phyloP scores from a whole-genome alignment of 2,888 invertebrate genomes.

The Lysandra bellargus region DNA sequence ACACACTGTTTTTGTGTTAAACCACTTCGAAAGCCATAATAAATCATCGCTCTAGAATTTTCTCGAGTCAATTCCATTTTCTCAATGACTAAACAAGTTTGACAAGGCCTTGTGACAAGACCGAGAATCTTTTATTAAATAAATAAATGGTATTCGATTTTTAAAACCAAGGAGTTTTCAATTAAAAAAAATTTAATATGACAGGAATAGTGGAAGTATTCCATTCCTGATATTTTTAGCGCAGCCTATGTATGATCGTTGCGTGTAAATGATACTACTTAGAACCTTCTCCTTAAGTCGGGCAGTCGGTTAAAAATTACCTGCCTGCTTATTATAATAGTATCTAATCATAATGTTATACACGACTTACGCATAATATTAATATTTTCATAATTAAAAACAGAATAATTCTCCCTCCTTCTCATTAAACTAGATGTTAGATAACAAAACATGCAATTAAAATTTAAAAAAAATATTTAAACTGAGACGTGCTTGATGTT shows the following conservation, averaged over 20 bases:
- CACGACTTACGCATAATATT: background rate
- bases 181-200: too few species aligned
- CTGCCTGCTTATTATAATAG: background rate
- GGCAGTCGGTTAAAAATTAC: background rate
- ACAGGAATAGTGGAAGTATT: too few species aligned
- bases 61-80: too few species aligned
- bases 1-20: too few species aligned
- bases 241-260: background rate
- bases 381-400: conserved; percentile 9
- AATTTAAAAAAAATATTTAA: background rate
- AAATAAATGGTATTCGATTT: too few species aligned
- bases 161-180: too few species aligned
- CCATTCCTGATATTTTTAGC: too few species aligned
- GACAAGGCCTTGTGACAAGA: too few species aligned
- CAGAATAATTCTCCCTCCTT: background rate
- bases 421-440: background rate
- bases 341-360: background rate
- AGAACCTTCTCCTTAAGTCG: background rate
- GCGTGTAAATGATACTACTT: background rate
- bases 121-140: too few species aligned
- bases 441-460: conserved; percentile 4
- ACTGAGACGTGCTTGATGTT: background rate
- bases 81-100: too few species aligned
- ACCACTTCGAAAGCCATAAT: too few species aligned
- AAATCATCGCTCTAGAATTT: too few species aligned